A percentile compares a stretch with the other conserved stretches of the same genome.
These are phyloP conservation scores for Dryas iulia DNA, from an alignment of 1,140 invertebrate species.

Conservation along the genomic window DNA sequence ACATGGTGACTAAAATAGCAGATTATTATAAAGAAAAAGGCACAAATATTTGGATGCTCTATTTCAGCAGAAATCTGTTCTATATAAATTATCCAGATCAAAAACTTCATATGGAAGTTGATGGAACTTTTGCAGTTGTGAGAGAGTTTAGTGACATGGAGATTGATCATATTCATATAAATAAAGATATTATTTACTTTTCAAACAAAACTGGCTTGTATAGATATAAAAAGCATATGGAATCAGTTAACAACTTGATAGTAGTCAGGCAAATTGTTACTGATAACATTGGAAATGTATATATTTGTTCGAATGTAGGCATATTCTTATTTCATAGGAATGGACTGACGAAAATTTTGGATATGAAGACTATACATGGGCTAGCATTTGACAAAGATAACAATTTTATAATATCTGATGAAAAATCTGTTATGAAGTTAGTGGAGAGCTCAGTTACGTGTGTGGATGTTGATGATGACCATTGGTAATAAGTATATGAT, in stretches of 20 bases:
- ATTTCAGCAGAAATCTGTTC: conserved; percentile 50
- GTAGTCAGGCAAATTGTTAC: conserved; percentile 50
- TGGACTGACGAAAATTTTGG: conserved; percentile 41
- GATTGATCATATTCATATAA: conserved; percentile 53
- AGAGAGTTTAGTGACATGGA: conserved; percentile 57
- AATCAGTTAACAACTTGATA: conserved; percentile 43
- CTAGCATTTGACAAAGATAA: conserved; percentile 59
- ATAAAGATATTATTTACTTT: conserved; percentile 45
- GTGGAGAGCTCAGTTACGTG: conserved; percentile 41
- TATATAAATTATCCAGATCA: conserved; percentile 65
- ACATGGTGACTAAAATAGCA: conserved; percentile 52
- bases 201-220: conserved; percentile 59
- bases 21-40: conserved; percentile 54
- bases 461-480: conserved; percentile 12
- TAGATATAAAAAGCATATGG: conserved; percentile 42
- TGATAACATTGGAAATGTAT: conserved; percentile 48
- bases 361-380: conserved; percentile 51
- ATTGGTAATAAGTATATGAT: conserved; percentile 32
- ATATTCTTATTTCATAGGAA: conserved; percentile 36
- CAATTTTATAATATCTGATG: conserved; percentile 52
- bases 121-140: conserved; percentile 50
- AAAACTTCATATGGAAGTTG: conserved; percentile 49
- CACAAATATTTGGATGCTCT: conserved; percentile 58
- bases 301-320: conserved; percentile 52
- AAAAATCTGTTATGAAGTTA: conserved; percentile 47